Conservation (phyloP, 2,888 invertebrate species). For the Agrochola macilenta region DNA sequence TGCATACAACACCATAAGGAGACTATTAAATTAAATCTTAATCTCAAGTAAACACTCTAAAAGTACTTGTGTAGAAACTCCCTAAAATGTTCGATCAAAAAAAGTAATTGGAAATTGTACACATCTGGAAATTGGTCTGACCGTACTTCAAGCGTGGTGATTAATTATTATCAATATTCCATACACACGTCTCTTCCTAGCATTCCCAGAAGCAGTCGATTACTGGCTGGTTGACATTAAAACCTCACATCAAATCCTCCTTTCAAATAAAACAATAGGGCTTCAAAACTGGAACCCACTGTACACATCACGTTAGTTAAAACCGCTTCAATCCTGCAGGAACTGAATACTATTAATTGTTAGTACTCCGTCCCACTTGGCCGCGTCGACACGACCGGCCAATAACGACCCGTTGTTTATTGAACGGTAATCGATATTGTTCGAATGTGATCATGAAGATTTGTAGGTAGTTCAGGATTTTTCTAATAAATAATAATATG, state of each 20-base stretch:
- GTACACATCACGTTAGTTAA: constrained; percentile 74
- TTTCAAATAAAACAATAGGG: constrained; percentile 8
- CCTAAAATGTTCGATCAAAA: background rate
- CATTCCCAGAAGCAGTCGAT: background rate
- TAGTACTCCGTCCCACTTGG: constrained; percentile 67
- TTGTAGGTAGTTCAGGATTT: constrained; percentile 9
- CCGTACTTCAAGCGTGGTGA: background rate
- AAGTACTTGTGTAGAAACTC: too few species aligned
- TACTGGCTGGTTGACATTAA: constrained; percentile 3
- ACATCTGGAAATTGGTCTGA: too few species aligned
- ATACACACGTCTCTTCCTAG: background rate
- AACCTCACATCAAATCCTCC: background rate
- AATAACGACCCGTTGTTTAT: constrained; percentile 30
- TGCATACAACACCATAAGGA: background rate
- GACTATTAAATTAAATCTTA: background rate
- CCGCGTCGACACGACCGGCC: constrained; percentile 32
- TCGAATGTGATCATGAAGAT: constrained; percentile 19
- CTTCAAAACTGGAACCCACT: constrained; percentile 66
- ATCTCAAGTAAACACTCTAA: background rate
- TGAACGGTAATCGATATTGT: constrained; percentile 43
- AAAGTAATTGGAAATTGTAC: too few species aligned
- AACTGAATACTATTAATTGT: constrained; percentile 83
- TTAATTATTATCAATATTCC: background rate
- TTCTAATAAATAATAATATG: background rate
- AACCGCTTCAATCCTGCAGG: constrained; percentile 85